These are phyloP conservation scores for Elegia similella DNA, from an alignment of 2,888 invertebrate genomes.

Conservation along the genomic window DNA sequence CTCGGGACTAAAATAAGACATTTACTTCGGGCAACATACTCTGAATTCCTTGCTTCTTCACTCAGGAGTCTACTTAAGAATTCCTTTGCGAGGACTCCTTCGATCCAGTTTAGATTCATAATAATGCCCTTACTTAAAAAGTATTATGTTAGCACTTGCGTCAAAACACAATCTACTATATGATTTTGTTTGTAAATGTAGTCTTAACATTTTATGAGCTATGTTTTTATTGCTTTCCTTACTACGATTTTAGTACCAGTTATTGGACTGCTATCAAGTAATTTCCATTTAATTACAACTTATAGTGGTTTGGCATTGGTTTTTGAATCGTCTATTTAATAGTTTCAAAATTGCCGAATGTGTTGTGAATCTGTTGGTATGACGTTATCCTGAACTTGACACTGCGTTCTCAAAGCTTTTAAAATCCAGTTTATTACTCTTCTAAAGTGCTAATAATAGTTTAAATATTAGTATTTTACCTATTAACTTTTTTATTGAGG, in stretches of 20 bases:
- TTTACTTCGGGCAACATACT: no score
- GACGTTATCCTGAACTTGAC: slow-evolving; percentile 2
- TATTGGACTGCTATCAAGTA: slow-evolving; percentile 2
- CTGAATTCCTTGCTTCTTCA: no score
- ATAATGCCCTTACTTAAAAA: no score
- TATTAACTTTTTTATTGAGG: no score
- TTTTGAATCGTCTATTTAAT: background rate
- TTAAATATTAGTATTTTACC: background rate
- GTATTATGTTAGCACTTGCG: no score
- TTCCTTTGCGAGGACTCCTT: no score
- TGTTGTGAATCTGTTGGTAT: background rate
- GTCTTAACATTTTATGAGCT: background rate
- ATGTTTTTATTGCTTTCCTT: background rate
- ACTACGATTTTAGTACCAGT: background rate
- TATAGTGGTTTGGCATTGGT: slow-evolving; percentile 7
- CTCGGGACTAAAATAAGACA: no score
- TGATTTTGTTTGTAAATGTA: no score
- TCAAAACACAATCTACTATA: no score
- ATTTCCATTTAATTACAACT: background rate
- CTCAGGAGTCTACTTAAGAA: no score
- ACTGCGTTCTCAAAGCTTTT: background rate
- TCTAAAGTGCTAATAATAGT: background rate
- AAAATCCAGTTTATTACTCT: background rate
- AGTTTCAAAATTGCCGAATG: background rate
- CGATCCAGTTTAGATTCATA: no score